A percentile compares a stretch with the other conserved stretches of the same genome.
These are phyloP conservation scores for Loris lydekkerianus DNA, from an alignment of 2,797 vertebrate species.

Conservation along the genomic window DNA sequence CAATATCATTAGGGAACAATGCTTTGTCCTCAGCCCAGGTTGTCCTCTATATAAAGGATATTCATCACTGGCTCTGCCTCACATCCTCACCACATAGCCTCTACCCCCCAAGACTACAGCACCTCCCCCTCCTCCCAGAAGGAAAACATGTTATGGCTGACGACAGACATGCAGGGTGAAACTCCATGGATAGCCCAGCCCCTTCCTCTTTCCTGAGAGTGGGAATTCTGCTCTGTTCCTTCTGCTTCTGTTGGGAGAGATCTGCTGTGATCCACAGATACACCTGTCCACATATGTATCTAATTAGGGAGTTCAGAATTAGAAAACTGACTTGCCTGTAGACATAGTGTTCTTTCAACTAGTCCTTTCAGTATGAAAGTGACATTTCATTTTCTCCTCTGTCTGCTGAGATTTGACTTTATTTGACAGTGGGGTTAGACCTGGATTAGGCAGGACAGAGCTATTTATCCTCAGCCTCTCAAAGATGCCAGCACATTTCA, in stretches of 20 bases:
- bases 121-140: not conserved
- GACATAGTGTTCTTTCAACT: not conserved
- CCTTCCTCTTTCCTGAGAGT: not conserved
- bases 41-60: not conserved
- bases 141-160: not conserved
- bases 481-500: not conserved
- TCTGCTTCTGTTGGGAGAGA: not conserved
- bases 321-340: not conserved
- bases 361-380: not conserved
- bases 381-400: not conserved
- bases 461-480: not conserved
- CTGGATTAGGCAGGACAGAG: not conserved
- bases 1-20: not conserved
- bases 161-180: not conserved
- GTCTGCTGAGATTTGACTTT: constrained; percentile 1
- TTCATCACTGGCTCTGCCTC: not conserved
- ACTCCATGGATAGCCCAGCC: not conserved
- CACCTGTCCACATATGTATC: not conserved
- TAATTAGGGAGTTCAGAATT: not conserved
- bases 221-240: not conserved
- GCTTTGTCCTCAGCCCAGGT: not conserved
- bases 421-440: not conserved
- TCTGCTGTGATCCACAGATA: not conserved
- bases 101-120: not conserved
- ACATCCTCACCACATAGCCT: not conserved